Percentiles rank a stretch among this genome's conserved stretches.
Evolutionary conservation across 2,888 invertebrate species (phyloP).

Genomic region (Sesia apiformis): DNA sequence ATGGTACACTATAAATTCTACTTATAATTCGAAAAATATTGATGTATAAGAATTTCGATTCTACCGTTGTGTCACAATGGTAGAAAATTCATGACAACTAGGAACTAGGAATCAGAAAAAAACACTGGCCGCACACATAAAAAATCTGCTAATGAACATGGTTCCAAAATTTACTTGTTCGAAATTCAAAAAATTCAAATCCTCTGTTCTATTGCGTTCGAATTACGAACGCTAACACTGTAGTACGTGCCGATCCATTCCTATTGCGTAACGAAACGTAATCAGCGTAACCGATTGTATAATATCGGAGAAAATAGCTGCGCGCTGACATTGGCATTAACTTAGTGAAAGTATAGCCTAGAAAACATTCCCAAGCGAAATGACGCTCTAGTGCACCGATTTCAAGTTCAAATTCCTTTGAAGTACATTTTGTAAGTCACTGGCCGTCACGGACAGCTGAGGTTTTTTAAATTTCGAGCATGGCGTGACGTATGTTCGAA

Average conservation of each 20-base stretch:
- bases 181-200: too few species aligned
- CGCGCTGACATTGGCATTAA: constrained; percentile 60
- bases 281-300: constrained; percentile 38
- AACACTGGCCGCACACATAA: too few species aligned
- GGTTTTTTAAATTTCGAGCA: constrained; percentile 23
- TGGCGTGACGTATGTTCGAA: background rate
- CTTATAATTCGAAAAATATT: too few species aligned
- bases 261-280: constrained; percentile 32
- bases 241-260: constrained; percentile 2
- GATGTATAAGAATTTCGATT: too few species aligned
- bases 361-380: constrained; percentile 3
- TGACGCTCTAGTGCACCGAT: constrained; percentile 1
- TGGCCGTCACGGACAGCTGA: constrained; percentile 28
- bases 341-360: constrained; percentile 51
- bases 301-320: constrained; percentile 49
- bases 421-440: constrained; percentile 9
- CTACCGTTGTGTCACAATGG: too few species aligned
- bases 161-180: too few species aligned
- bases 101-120: too few species aligned
- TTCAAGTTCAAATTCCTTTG: constrained; percentile 13
- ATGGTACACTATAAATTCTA: too few species aligned
- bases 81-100: too few species aligned
- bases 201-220: too few species aligned
- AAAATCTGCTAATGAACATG: too few species aligned
- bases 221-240: background rate